Evolutionary conservation across 2,888 invertebrate species (phyloP).

Genomic region (Kryphioiulus occultus): DNA sequence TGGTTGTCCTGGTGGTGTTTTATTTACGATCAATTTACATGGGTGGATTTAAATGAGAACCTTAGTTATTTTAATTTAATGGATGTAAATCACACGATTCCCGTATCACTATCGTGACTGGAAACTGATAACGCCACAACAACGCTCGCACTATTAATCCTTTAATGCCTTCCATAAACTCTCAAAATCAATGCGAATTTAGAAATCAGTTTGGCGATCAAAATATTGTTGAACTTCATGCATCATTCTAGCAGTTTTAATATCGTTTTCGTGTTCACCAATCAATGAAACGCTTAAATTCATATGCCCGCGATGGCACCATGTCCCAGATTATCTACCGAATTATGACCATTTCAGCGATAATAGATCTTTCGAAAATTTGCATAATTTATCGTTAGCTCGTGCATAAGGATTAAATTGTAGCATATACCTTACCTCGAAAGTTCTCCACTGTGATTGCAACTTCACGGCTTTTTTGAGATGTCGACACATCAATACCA

Average conservation of each 20-base stretch:
- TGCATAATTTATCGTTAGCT: not conserved
- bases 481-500: slow-evolving; percentile 3
- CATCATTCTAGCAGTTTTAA: not conserved
- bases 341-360: not conserved
- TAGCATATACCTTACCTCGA: not conserved
- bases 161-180: not conserved
- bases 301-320: not conserved
- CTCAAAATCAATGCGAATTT: slow-evolving; percentile 18
- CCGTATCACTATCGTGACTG: no score
- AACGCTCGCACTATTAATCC: not conserved
- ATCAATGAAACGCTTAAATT: not conserved
- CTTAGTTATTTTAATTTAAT: no score
- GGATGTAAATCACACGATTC: not conserved
- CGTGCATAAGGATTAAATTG: not conserved
- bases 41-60: no score
- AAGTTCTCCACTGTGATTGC: not conserved
- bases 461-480: not conserved
- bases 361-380: not conserved
- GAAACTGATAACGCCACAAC: not conserved
- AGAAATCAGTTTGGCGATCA: not conserved
- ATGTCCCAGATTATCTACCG: not conserved
- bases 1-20: no score
- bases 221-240: not conserved
- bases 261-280: not conserved
- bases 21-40: no score